Evolutionary conservation across 35 echinoderm and acorn worm species (phyloP).

Genomic region (Amphiura filiformis): DNA sequence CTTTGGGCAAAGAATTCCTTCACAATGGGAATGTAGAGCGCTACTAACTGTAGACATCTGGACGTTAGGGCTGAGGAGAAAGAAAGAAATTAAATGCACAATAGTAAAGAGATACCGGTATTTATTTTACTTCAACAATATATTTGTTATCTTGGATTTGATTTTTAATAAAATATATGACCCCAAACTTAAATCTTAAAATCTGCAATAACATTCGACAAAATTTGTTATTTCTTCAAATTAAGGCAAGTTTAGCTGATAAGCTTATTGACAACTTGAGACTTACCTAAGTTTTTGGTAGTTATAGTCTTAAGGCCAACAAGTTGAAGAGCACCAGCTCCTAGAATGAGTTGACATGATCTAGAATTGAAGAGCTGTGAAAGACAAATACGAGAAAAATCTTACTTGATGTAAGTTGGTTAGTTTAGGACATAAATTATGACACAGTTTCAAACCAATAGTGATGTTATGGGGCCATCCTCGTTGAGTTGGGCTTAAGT

Average conservation of each 20-base stretch:
- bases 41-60: constrained; percentile 88
- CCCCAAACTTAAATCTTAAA: too few species aligned
- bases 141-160: too few species aligned
- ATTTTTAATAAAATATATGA: too few species aligned
- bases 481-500: not conserved
- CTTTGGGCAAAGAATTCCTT: constrained; percentile 80
- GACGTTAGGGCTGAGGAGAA: constrained; percentile 76
- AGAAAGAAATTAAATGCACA: not conserved
- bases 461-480: not conserved
- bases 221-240: too few species aligned
- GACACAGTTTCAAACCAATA: not conserved
- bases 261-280: too few species aligned
- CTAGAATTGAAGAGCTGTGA: constrained; percentile 95
- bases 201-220: too few species aligned
- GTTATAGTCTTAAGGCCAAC: constrained; percentile 99
- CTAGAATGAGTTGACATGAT: constrained; percentile 94
- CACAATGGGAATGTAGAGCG: constrained; percentile 92
- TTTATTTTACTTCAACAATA: too few species aligned
- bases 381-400: constrained; percentile 19
- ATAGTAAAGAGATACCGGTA: not conserved
- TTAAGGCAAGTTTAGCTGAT: too few species aligned
- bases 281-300: constrained; percentile 95
- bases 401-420: not conserved
- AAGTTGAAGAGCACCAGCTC: constrained; percentile 90
- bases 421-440: not conserved